Conservation (phyloP, 2,888 invertebrate genomes). For the Capitulum mitella region DNA sequence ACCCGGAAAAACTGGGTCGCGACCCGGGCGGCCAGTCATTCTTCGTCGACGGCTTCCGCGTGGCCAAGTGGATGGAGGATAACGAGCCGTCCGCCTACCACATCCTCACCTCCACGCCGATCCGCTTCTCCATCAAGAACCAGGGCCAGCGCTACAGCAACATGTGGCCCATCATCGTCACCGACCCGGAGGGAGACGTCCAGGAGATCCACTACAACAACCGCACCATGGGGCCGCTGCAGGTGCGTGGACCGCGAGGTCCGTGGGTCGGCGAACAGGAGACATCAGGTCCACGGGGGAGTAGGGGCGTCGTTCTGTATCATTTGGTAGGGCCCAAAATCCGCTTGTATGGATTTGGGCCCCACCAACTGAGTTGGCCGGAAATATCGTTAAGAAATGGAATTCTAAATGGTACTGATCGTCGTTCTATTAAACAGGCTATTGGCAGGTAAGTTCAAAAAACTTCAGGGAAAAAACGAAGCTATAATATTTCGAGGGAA, state of each 20-base stretch:
- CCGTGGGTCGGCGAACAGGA: too few relatives aligned
- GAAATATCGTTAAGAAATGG: too few relatives aligned
- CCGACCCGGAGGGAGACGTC: conserved; percentile 40
- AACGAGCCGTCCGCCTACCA: conserved; percentile 43
- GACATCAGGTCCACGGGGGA: too few relatives aligned
- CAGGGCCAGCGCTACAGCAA: conserved; percentile 40
- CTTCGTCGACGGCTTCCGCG: conserved; percentile 42
- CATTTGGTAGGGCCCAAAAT: too few relatives aligned
- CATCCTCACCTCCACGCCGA: conserved; percentile 40
- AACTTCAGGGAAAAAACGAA: too few relatives aligned
- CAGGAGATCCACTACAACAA: conserved; percentile 43
- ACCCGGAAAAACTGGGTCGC: conserved; percentile 36
- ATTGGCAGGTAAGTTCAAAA: too few relatives aligned
- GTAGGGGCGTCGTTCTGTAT: too few relatives aligned
- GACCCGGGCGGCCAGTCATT: conserved; percentile 42
- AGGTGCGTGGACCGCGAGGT: conserved; percentile 31
- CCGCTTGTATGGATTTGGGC: too few relatives aligned
- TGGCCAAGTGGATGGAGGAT: conserved; percentile 41
- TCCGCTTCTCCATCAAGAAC: conserved; percentile 38
- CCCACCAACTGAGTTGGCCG: too few relatives aligned
- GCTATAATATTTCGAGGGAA: too few relatives aligned
- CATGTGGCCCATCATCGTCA: conserved; percentile 40
- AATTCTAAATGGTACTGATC: too few relatives aligned
- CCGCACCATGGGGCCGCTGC: conserved; percentile 42
- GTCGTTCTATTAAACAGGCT: too few relatives aligned